phyloP scores from a whole-genome alignment of 2,113 vertebrate genomes.

The Patagioenas fasciata region DNA sequence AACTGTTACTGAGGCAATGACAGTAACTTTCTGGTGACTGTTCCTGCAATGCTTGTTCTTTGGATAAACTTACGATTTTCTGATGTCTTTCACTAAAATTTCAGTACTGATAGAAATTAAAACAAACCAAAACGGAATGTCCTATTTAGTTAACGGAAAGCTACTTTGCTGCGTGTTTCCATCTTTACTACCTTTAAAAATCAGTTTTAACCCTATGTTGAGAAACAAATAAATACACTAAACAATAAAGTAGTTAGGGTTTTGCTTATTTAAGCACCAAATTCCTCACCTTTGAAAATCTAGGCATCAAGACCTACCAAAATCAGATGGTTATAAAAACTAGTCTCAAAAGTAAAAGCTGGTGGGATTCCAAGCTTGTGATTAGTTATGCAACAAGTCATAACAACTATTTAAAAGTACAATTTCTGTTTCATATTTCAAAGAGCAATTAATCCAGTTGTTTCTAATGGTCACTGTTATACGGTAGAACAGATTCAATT shows the following conservation, averaged over 20 bases:
- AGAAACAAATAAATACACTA: neutral
- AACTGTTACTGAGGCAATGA: fast-evolving
- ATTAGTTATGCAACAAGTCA: neutral
- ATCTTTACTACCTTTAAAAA: neutral
- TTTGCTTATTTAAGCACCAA: neutral
- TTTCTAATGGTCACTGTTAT: neutral
- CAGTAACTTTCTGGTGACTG: neutral
- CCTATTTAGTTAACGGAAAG: neutral
- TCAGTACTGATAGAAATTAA: neutral
- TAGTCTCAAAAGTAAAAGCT: neutral
- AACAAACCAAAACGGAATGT: neutral
- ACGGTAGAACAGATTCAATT: neutral
- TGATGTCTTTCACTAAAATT: neutral
- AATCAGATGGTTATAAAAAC: neutral
- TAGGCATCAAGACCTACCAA: neutral
- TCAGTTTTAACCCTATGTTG: neutral
- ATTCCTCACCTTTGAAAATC: neutral
- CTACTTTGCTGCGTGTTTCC: neutral
- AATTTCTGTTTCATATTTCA: neutral
- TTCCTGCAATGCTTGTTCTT: neutral
- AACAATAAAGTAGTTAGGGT: neutral
- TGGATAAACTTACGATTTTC: neutral
- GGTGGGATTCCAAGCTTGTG: neutral
- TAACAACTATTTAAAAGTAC: neutral
- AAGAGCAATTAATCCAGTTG: neutral